phyloP scores from a whole-genome alignment of 2,888 invertebrate genomes.

The Heliconius ethilla region DNA sequence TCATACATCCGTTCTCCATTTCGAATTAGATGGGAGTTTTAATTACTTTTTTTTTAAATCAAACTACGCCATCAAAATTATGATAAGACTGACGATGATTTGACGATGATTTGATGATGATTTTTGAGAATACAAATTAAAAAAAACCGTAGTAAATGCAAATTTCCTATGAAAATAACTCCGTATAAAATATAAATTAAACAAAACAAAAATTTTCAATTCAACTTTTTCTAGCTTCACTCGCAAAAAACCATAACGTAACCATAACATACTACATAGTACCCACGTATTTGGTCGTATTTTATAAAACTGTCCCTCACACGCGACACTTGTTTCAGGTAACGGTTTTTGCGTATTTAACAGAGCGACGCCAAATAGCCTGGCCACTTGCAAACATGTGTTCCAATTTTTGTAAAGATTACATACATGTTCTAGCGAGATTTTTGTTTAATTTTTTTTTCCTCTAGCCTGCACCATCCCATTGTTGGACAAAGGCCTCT shows the following conservation, averaged over 20 bases:
- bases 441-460: too few relatives aligned
- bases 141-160: not conserved
- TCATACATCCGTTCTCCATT: not conserved
- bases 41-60: not conserved
- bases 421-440: not conserved
- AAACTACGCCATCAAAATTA: not conserved
- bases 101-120: too few relatives aligned
- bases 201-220: slow-evolving; percentile 8
- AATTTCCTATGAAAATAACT: not conserved
- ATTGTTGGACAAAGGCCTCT: too few relatives aligned
- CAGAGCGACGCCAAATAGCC: slow-evolving; percentile 37
- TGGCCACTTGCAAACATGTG: slow-evolving; percentile 39
- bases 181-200: not conserved
- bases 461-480: too few relatives aligned
- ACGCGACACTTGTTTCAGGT: slow-evolving; percentile 43
- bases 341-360: slow-evolving; percentile 45
- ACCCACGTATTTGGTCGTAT: not conserved
- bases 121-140: not conserved
- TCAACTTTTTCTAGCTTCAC: slow-evolving; percentile 7
- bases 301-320: slow-evolving; percentile 32
- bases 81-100: not conserved
- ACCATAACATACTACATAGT: not conserved
- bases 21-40: not conserved
- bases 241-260: slow-evolving; percentile 1
- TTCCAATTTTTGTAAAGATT: slow-evolving; percentile 30